Evolutionary conservation across 2,797 vertebrate genomes (phyloP).

Genomic region (Chelidonichthys spinosus): DNA sequence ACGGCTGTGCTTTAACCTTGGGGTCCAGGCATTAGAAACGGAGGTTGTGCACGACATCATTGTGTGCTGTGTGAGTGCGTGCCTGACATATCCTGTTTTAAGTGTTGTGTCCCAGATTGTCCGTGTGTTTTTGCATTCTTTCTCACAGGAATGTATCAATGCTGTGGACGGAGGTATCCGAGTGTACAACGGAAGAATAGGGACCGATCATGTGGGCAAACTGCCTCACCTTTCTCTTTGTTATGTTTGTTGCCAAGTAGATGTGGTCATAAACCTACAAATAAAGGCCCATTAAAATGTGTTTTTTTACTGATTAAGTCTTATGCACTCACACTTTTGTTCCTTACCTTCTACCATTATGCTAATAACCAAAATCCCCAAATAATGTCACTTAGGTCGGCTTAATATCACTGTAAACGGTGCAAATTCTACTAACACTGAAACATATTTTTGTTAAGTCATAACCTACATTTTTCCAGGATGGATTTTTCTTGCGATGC

Average conservation of each 20-base stretch:
- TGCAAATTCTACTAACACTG: neutral
- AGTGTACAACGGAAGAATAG: neutral
- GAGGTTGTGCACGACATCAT: conserved; percentile 27
- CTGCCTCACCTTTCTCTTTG: neutral
- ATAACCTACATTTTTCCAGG: neutral
- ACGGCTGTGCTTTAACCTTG: conserved; percentile 60
- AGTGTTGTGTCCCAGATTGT: conserved; percentile 29
- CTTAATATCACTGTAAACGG: neutral
- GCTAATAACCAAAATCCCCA: neutral
- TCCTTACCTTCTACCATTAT: neutral
- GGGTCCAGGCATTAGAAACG: conserved; percentile 37
- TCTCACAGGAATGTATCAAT: conserved; percentile 1
- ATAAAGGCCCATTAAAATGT: neutral
- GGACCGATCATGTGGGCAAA: neutral
- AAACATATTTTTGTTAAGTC: conserved; percentile 1
- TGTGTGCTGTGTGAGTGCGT: conserved; percentile 15
- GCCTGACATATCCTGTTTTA: conserved; percentile 53
- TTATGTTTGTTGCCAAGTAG: neutral
- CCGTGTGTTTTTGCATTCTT: conserved; percentile 22
- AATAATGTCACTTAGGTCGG: neutral
- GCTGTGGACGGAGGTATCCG: conserved; percentile 7
- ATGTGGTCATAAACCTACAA: neutral
- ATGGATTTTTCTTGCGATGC: neutral
- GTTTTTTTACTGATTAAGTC: neutral
- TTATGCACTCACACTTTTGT: neutral